Base-by-base conservation (phyloP, 2,888 invertebrate species). In the Gandaritis pyraliata region DNA sequence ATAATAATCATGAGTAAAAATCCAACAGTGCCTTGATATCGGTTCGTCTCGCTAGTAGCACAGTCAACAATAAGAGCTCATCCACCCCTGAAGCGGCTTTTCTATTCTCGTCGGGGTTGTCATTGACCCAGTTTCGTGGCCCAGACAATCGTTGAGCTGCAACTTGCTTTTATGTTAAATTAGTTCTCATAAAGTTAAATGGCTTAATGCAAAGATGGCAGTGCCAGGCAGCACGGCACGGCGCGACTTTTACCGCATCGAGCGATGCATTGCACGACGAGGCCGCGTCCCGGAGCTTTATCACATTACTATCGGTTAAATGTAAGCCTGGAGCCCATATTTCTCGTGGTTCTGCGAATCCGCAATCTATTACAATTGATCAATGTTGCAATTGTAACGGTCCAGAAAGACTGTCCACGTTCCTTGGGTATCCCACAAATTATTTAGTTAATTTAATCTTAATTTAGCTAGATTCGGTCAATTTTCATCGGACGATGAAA, bases 81-180 rank as follows among this genome's bases (percentile, higher is more conserved):
- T 83, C 85, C 80, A 85, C 82, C 86, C 89, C 84, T 85, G 80
- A 82, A 85, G 83, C 86, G 78, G 74, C 74, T 78, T 79, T 80
- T 85, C 90, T 91, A 91, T 90, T 90, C 89, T 90, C 81, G 82
- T 81, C 81, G 77, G 78, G 80, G 67, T 82, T 86, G 88, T 86
- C 87, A 90, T 90, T 91, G 91, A 91, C 91, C 91, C 76, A 90
- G 82, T 86, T 91, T 75, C 78, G 67, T 73, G 75, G 76, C 76
- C 74, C 76, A 81, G 80, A 81, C 78, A 73, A 74, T 73, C 75
- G 71, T 72, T 71, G 72, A 77, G 77, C 76, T 86, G 81, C 84
- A 87, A 73, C 78, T 77, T 70, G 78, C 76, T 80, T 73, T 75
- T 79, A 76, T 74, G 76, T 76, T 83, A 80, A 87, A 86, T 88